phyloP scores from a whole-genome alignment of 1,140 invertebrate species.

The Diorhabda carinulata region DNA sequence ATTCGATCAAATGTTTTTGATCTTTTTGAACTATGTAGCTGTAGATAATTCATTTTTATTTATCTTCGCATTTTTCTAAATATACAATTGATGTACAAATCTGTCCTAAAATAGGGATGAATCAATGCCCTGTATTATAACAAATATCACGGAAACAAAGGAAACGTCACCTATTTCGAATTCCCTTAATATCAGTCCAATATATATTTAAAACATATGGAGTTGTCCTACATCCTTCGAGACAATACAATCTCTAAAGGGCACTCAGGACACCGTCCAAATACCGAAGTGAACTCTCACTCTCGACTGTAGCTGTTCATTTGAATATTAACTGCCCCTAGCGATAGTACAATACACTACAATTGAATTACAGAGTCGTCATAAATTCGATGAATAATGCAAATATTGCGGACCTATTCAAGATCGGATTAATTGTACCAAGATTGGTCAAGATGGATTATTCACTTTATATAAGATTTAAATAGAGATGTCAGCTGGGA shows the following conservation, averaged over 20 bases:
- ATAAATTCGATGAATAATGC: conserved; percentile 25
- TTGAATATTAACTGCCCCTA: conserved; percentile 24
- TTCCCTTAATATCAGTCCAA: no score
- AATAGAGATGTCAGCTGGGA: neutral
- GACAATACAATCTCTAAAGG: conserved; percentile 26
- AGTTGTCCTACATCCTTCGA: neutral
- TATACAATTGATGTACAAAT: no score
- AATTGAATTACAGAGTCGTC: conserved; percentile 27
- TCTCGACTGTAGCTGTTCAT: conserved; percentile 10
- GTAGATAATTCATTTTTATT: no score
- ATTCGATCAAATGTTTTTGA: no score
- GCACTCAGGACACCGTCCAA: conserved; percentile 12
- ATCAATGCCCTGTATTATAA: no score
- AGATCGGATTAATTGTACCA: conserved; percentile 22
- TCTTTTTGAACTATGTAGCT: no score
- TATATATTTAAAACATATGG: no score
- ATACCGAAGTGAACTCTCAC: neutral
- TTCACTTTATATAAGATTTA: conserved; percentile 5
- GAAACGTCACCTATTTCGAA: no score
- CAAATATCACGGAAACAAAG: no score
- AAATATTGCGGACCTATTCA: conserved; percentile 22
- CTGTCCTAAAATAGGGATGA: no score
- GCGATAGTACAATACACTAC: conserved; percentile 20
- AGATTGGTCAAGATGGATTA: conserved; percentile 19
- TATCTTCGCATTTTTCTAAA: no score